A percentile compares a stretch with the other conserved stretches of the same genome.
These are phyloP conservation scores for Cairina moschata DNA, from an alignment of 2,113 vertebrate genomes.

Conservation along the genomic window DNA sequence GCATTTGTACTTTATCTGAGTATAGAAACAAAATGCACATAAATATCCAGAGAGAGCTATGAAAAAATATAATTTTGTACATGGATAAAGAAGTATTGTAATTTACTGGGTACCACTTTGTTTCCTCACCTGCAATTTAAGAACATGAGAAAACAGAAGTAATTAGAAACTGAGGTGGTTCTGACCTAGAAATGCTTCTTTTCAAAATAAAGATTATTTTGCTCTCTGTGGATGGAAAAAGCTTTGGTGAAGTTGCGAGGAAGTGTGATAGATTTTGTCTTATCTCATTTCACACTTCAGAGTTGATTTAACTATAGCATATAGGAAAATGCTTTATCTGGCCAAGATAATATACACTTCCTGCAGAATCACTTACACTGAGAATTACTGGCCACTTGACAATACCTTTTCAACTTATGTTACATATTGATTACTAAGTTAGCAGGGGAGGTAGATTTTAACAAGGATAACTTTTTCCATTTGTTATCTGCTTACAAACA, in stretches of 20 bases:
- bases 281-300: constrained; percentile 31
- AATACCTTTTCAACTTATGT: constrained; percentile 1
- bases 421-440: constrained; percentile 14
- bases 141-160: neutral
- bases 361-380: constrained; percentile 2
- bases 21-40: neutral
- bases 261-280: constrained; percentile 1
- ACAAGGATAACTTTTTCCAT: neutral
- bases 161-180: neutral
- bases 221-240: neutral
- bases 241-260: neutral
- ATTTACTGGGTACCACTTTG: neutral
- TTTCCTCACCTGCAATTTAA: constrained; percentile 4
- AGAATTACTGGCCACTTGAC: constrained; percentile 3
- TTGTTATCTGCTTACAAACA: neutral
- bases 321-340: constrained; percentile 16
- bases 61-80: neutral
- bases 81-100: neutral
- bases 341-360: neutral
- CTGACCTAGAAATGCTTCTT: neutral
- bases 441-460: neutral
- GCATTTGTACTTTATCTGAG: neutral
- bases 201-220: neutral
- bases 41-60: neutral
- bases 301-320: constrained; percentile 14